Conservation (phyloP, 1,140 invertebrate genomes). For the Lerema accius region DNA sequence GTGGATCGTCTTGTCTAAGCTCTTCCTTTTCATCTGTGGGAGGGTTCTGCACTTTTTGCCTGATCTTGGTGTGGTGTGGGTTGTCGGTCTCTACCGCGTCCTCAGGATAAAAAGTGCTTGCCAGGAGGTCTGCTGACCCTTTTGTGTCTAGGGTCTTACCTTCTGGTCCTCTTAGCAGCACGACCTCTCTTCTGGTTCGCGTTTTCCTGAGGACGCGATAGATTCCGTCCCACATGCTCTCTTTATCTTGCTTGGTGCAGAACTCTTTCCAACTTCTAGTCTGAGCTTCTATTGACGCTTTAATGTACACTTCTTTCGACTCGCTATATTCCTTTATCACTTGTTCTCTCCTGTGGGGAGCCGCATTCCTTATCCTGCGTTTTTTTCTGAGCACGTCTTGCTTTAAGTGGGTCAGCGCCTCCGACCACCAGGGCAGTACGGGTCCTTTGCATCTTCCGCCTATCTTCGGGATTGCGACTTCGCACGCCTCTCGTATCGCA, state of each 20-base stretch:
- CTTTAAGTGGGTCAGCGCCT: not conserved
- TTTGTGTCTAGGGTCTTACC: conserved; percentile 26
- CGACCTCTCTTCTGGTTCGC: conserved; percentile 20
- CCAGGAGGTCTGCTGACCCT: conserved; percentile 30
- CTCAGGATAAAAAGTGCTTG: conserved; percentile 39
- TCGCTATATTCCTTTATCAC: too few relatives aligned
- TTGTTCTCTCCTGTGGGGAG: not conserved
- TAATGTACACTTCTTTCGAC: too few relatives aligned
- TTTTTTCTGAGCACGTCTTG: conserved; percentile 5
- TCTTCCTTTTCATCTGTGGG: too few relatives aligned
- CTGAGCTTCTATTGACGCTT: too few relatives aligned
- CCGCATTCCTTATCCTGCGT: conserved; percentile 15
- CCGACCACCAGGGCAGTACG: conserved; percentile 9
- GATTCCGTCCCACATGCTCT: too few relatives aligned
- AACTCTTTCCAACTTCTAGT: too few relatives aligned
- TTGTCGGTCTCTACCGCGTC: conserved; percentile 30
- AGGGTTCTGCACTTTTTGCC: too few relatives aligned
- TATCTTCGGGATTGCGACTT: not conserved
- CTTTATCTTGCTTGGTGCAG: too few relatives aligned
- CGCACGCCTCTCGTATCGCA: not conserved
- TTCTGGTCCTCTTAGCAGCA: conserved; percentile 9
- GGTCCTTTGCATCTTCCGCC: not conserved
- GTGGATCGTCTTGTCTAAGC: too few relatives aligned
- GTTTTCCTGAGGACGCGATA: too few relatives aligned
- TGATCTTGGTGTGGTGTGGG: too few relatives aligned